These are phyloP conservation scores for Myiotriccus ornatus DNA, from an alignment of 2,797 vertebrate species.

Conservation along the genomic window DNA sequence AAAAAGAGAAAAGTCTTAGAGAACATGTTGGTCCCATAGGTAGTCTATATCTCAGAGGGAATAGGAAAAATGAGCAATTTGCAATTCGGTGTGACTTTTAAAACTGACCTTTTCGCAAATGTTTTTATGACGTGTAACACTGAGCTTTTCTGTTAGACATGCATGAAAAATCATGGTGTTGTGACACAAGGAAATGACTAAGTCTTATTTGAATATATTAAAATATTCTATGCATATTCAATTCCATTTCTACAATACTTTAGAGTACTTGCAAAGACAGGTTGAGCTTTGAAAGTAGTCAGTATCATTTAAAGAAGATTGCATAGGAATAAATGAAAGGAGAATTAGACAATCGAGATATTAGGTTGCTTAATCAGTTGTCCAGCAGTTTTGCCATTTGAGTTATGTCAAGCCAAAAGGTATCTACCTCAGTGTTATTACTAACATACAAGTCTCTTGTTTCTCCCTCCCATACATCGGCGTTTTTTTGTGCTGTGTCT, in stretches of 20 bases:
- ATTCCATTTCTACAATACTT: neutral
- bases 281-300: neutral
- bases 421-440: neutral
- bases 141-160: neutral
- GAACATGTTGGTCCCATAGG: neutral
- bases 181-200: neutral
- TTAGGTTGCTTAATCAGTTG: neutral
- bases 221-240: neutral
- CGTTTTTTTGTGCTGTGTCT: neutral
- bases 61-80: neutral
- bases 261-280: neutral
- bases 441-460: neutral
- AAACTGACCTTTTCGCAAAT: neutral
- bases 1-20: neutral
- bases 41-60: neutral
- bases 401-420: neutral
- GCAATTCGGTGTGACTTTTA: neutral
- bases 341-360: neutral
- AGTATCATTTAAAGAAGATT: neutral
- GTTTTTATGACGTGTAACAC: neutral
- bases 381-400: neutral
- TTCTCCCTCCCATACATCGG: neutral
- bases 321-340: neutral
- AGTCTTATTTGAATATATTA: neutral
- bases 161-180: neutral